A percentile compares a stretch with the other conserved stretches of the same genome.
phyloP scores from a whole-genome alignment of 2,888 invertebrate genomes.

The Helicoverpa assulta region DNA sequence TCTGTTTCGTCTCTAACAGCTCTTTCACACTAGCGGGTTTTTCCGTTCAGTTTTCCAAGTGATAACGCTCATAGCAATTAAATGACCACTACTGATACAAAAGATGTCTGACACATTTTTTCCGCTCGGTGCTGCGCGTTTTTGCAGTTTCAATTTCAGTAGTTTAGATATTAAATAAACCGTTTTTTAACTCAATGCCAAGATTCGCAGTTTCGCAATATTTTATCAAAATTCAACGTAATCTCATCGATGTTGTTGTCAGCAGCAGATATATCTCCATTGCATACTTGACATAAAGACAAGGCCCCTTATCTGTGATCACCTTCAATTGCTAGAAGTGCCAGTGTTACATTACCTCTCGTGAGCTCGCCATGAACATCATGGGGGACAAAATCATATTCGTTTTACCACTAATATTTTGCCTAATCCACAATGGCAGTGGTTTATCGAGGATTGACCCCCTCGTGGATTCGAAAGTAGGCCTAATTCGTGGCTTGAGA shows the following conservation, averaged over 20 bases:
- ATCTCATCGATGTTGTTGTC: conserved; percentile 12
- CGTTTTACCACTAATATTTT: conserved; percentile 44
- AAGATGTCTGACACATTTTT: too few relatives aligned
- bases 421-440: conserved; percentile 45
- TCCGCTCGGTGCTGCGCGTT: too few relatives aligned
- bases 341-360: not conserved
- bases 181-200: not conserved
- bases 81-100: too few relatives aligned
- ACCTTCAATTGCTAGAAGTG: conserved; percentile 1
- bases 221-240: conserved; percentile 15
- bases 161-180: not conserved
- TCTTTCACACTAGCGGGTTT: too few relatives aligned
- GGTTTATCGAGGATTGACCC: conserved; percentile 69
- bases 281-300: conserved; percentile 25
- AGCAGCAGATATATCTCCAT: conserved; percentile 28
- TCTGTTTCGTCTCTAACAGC: too few relatives aligned
- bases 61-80: too few relatives aligned
- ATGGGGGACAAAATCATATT: conserved; percentile 51
- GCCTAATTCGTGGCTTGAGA: conserved; percentile 72
- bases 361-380: conserved; percentile 9
- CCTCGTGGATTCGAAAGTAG: conserved; percentile 72
- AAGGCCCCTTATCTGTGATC: conserved; percentile 29
- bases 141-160: not conserved
- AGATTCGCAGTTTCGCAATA: conserved; percentile 18
- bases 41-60: too few relatives aligned